Percentiles rank a stretch among this genome's conserved stretches.
phyloP scores from a whole-genome alignment of 2,888 invertebrate genomes.

The Beris chalybata region DNA sequence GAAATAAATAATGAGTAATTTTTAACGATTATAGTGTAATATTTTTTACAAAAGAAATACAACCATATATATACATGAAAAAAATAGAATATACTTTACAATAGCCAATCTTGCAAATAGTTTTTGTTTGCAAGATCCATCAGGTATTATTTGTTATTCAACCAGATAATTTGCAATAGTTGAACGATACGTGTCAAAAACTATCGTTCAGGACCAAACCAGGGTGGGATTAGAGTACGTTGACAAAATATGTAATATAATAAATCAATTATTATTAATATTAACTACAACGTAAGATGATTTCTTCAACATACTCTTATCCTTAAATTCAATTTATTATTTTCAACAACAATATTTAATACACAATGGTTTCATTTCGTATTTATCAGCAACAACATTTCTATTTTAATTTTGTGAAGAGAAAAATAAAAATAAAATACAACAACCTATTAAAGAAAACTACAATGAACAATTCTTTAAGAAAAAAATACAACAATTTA shows the following conservation, averaged over 20 bases:
- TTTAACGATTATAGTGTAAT: slow-evolving; percentile 37
- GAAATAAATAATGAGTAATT: slow-evolving; percentile 27
- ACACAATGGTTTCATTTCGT: slow-evolving; percentile 31
- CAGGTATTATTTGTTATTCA: slow-evolving; percentile 37
- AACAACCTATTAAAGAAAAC: slow-evolving; percentile 9
- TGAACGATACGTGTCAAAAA: slow-evolving; percentile 30
- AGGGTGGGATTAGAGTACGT: slow-evolving; percentile 34
- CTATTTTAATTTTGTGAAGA: slow-evolving; percentile 4
- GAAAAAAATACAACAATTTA: slow-evolving; percentile 26
- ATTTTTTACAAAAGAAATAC: slow-evolving; percentile 38
- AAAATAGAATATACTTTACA: slow-evolving; percentile 46
- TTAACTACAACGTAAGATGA: slow-evolving; percentile 2
- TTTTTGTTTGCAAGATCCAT: slow-evolving; percentile 43
- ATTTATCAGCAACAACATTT: slow-evolving; percentile 21
- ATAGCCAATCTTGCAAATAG: slow-evolving; percentile 43
- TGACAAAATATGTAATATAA: slow-evolving; percentile 30
- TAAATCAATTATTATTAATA: slow-evolving; percentile 3
- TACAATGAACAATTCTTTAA: slow-evolving; percentile 10
- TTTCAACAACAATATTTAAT: slow-evolving; percentile 30
- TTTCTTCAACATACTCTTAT: slow-evolving; percentile 25
- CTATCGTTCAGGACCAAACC: slow-evolving; percentile 34
- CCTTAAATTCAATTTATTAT: slow-evolving; percentile 13
- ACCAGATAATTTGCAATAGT: slow-evolving; percentile 51
- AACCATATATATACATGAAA: slow-evolving; percentile 39
- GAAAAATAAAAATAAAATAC: slow-evolving; percentile 13